Percentiles rank a stretch among this genome's conserved stretches.
Evolutionary conservation across 2,888 invertebrate genomes (phyloP).

Genomic region (Silvanus unidentatus): DNA sequence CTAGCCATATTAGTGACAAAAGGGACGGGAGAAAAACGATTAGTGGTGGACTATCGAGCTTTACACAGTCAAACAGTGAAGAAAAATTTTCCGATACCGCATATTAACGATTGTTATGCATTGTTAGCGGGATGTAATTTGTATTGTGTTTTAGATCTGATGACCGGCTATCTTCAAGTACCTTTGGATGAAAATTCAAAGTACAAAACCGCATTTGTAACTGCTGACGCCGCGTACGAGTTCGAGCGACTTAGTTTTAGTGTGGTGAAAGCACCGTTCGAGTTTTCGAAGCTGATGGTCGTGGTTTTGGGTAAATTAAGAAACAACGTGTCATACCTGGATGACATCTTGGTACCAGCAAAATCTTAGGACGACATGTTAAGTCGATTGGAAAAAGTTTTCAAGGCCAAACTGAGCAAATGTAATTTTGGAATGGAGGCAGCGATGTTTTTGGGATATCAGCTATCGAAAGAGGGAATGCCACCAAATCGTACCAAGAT

Average conservation of each 20-base stretch:
- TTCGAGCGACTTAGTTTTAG: neutral
- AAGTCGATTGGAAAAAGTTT: constrained; percentile 21
- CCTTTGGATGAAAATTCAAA: neutral
- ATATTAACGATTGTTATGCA: constrained; percentile 13
- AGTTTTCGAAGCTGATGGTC: neutral
- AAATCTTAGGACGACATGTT: constrained; percentile 19
- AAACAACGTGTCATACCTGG: constrained; percentile 11
- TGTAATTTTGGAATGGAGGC: no score
- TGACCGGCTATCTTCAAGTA: neutral
- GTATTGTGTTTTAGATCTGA: constrained; percentile 5
- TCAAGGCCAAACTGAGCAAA: constrained; percentile 19
- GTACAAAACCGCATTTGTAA: neutral
- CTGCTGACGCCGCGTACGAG: neutral
- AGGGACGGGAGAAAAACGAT: constrained; percentile 13
- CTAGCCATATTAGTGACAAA: constrained; percentile 18
- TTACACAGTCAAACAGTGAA: constrained; percentile 15
- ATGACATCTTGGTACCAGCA: constrained; percentile 14
- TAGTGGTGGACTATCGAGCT: constrained; percentile 19
- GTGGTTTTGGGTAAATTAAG: constrained; percentile 10
- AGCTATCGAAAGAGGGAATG: no score
- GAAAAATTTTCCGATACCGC: constrained; percentile 14
- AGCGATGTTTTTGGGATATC: no score
- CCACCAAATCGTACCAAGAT: no score
- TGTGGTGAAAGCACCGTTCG: neutral
- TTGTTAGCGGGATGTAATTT: constrained; percentile 5